Evolutionary conservation across 1,140 invertebrate genomes (phyloP).

Genomic region (Aphis craccivora): DNA sequence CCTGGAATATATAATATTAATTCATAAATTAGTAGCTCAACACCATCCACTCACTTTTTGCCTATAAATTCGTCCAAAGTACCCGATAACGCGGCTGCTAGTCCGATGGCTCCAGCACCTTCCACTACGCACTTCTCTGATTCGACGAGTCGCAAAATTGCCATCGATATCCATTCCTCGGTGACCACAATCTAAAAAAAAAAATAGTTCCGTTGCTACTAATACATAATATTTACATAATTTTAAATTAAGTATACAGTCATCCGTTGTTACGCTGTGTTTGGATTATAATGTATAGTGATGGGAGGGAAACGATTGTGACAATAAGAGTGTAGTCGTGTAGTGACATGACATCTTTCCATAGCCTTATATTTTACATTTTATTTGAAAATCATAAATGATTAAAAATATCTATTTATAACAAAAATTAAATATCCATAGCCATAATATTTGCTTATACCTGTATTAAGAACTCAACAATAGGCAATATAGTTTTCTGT

Average conservation of each 20-base stretch:
- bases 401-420: too few species aligned
- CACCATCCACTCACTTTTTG: conserved; percentile 75
- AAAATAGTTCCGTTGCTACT: not conserved
- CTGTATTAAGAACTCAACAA: too few species aligned
- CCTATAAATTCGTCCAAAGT: conserved; percentile 82
- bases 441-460: too few species aligned
- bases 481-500: too few species aligned
- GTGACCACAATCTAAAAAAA: conserved; percentile 73
- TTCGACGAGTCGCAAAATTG: conserved; percentile 86
- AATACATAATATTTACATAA: not conserved
- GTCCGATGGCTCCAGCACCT: conserved; percentile 85
- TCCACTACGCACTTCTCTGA: conserved; percentile 93
- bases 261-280: not conserved
- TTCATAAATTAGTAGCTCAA: not conserved
- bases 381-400: too few species aligned
- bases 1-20: not conserved
- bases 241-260: not conserved
- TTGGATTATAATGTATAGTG: not conserved
- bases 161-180: conserved; percentile 87
- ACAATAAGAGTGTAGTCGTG: too few species aligned
- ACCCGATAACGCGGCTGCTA: conserved; percentile 86
- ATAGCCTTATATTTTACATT: too few species aligned
- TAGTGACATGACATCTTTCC: too few species aligned
- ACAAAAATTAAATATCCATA: too few species aligned
- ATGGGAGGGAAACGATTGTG: not conserved